Percentiles rank a stretch among this genome's conserved stretches.
phyloP scores from a whole-genome alignment of 2,888 invertebrate genomes.

The Drosophila sordidula region DNA sequence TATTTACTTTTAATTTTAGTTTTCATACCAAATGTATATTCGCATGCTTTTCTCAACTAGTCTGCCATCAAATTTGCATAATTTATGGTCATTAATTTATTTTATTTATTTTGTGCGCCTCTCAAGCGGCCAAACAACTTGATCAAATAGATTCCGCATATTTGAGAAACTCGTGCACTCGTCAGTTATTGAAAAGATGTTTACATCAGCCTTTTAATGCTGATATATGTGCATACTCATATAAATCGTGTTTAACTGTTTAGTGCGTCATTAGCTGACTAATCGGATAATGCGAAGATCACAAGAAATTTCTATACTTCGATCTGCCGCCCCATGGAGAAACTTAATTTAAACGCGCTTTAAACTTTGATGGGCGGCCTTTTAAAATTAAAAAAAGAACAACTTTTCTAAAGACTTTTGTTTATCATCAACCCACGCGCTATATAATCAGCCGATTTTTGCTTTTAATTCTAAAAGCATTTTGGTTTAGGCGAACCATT shows the following conservation, averaged over 20 bases:
- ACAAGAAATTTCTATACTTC: conserved; percentile 7
- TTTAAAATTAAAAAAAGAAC: conserved; percentile 6
- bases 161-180: conserved; percentile 17
- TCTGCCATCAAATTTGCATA: conserved; percentile 53
- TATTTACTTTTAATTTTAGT: neutral
- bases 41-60: conserved; percentile 25
- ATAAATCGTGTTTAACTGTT: conserved; percentile 7
- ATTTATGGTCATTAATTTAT: conserved; percentile 46
- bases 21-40: conserved; percentile 15
- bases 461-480: conserved; percentile 60
- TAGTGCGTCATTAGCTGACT: conserved; percentile 25
- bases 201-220: neutral
- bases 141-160: conserved; percentile 40
- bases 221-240: neutral
- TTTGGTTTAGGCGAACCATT: conserved; percentile 54
- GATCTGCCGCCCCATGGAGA: conserved; percentile 14
- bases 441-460: conserved; percentile 23
- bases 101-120: conserved; percentile 26
- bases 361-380: conserved; percentile 19
- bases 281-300: conserved; percentile 9
- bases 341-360: conserved; percentile 34
- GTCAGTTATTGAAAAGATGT: neutral
- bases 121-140: conserved; percentile 29
- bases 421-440: conserved; percentile 27
- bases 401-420: too few species aligned